Evolutionary conservation across 2,113 vertebrate genomes (phyloP), one percentile per base, ranked within the genome.

Genomic region (Nyctereutes procyonoides): DNA sequence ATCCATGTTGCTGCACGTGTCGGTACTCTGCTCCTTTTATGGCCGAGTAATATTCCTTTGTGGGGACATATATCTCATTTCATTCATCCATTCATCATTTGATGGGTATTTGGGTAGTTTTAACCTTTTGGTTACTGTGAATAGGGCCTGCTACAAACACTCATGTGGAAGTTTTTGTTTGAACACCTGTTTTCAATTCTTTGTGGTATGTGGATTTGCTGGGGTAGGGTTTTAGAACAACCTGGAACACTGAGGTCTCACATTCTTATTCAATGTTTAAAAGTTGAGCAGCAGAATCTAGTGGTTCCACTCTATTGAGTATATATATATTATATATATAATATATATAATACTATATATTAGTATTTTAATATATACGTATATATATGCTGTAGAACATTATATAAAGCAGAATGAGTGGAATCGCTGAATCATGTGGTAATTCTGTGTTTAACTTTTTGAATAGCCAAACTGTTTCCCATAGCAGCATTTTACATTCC

Each of bases 21-120:
- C n/a, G n/a, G 13, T 14, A 76, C 53, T 88, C 43, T 35, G n/a
- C 77, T 93, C 17, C 51, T 97, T 94, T 77, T 51, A 55, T 9
- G 60, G 69, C 35, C 84, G 51, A 93, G 48, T 97, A 81, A 81
- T 94, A 87, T 79, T 83, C 77, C 35, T 88, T n/a, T 80, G n/a
- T 71, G 10, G 32, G 35, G 28, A 32, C 86, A 84, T 58, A 65
- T 14, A 65, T 14, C 79, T 17, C 56, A 56, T 82, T 89, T 82
- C 90, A 38, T 93, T 82, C 58, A 60, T 73, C 51, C 51, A 79
- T 71, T 73, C 38, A 69, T 69, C 77, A 60, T 38, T 58, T 95
- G 81, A 84, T 51, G 6, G 51, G 8, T 48, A 87, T 65, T 84
- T 69, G 62, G n/a, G 48, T 60, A 74, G 56, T 53, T 96, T 89